Conservation (phyloP, 1,140 invertebrate species). For the Lutraria rhynchaena region DNA sequence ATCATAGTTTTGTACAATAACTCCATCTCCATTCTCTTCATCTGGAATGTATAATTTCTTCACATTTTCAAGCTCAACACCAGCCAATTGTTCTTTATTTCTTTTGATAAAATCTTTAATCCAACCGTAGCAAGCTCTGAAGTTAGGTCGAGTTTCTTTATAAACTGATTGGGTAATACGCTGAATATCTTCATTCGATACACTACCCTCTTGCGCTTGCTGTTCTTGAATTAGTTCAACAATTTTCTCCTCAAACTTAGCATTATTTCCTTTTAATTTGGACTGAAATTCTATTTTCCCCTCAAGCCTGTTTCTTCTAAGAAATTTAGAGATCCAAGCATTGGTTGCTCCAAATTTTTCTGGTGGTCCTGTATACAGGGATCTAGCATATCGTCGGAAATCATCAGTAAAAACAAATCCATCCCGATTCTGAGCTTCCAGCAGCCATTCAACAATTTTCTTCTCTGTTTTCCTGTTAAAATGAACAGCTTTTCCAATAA, state of each 20-base stretch:
- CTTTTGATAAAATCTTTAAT: conserved; percentile 53
- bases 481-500: conserved; percentile 50
- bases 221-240: conserved; percentile 44
- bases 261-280: conserved; percentile 50
- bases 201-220: conserved; percentile 49
- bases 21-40: conserved; percentile 49
- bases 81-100: conserved; percentile 22
- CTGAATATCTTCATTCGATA: conserved; percentile 58
- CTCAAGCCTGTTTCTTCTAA: conserved; percentile 43
- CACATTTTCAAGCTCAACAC: conserved; percentile 57
- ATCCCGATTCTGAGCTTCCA: conserved; percentile 43
- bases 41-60: conserved; percentile 57
- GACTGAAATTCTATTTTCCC: conserved; percentile 51
- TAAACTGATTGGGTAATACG: conserved; percentile 47
- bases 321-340: conserved; percentile 56
- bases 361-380: conserved; percentile 47
- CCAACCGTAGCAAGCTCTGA: conserved; percentile 58
- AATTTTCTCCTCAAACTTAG: conserved; percentile 55
- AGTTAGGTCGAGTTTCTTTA: conserved; percentile 56
- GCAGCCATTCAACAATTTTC: conserved; percentile 49
- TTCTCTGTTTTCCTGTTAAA: conserved; percentile 53
- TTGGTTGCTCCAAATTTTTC: conserved; percentile 58
- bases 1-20: conserved; percentile 45
- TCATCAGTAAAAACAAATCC: conserved; percentile 58
- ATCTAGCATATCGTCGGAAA: conserved; percentile 44